Percentiles rank a stretch among this genome's conserved stretches.
These are phyloP conservation scores for Dicerorhinus sumatrensis DNA, from an alignment of 2,113 vertebrate species.

Conservation along the genomic window DNA sequence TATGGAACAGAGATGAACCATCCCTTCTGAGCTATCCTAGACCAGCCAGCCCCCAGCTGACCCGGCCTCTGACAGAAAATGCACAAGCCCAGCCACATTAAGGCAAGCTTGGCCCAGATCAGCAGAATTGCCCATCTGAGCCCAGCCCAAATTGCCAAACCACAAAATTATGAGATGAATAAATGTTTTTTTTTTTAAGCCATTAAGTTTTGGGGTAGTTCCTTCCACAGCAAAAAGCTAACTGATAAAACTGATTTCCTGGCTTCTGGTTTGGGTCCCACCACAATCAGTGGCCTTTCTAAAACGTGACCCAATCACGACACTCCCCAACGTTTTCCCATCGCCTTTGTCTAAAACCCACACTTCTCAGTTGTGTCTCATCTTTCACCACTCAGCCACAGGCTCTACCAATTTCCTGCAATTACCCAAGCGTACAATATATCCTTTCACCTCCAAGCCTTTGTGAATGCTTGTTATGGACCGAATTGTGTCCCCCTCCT, in stretches of 20 bases:
- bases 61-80: background rate
- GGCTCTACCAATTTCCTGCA: background rate
- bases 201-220: background rate
- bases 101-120: background rate
- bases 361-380: background rate
- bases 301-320: background rate
- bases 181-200: background rate
- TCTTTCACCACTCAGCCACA: background rate
- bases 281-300: background rate
- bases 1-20: background rate
- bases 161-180: background rate
- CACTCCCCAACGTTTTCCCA: background rate
- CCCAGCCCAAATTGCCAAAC: background rate
- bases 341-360: background rate
- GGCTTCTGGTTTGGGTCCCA: background rate
- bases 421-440: background rate
- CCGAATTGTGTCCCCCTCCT: background rate
- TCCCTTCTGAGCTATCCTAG: background rate
- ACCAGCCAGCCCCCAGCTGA: background rate
- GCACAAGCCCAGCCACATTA: background rate
- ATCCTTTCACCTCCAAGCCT: background rate
- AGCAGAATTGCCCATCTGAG: background rate
- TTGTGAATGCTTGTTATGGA: background rate
- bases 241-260: background rate
- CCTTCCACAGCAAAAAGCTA: background rate